phyloP scores from a whole-genome alignment of 2,888 invertebrate species.

The Pseudolycoriella hygida region DNA sequence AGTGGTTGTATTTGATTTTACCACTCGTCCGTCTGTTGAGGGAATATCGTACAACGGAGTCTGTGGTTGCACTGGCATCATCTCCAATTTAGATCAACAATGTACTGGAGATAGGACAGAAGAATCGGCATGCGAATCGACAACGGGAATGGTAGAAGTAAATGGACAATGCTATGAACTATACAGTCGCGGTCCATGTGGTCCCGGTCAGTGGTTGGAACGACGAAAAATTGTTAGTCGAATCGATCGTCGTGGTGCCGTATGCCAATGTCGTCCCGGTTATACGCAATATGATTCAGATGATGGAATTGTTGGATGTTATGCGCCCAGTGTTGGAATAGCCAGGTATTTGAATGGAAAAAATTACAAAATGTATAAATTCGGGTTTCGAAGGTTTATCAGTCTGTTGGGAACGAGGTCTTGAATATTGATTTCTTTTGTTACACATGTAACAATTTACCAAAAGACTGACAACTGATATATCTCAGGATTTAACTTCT shows the following conservation, averaged over 20 bases:
- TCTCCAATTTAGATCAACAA: conserved; percentile 26
- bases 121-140: conserved; percentile 35
- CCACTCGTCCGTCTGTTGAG: conserved; percentile 56
- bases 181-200: conserved; percentile 62
- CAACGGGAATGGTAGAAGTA: conserved; percentile 43
- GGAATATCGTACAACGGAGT: conserved; percentile 69
- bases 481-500: too few relatives aligned
- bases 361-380: conserved; percentile 16
- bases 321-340: conserved; percentile 42
- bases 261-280: conserved; percentile 55
- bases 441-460: too few relatives aligned
- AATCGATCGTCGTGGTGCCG: conserved; percentile 23
- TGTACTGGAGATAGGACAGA: conserved; percentile 16
- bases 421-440: too few relatives aligned
- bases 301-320: conserved; percentile 31
- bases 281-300: conserved; percentile 29
- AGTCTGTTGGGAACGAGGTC: background rate
- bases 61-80: conserved; percentile 47
- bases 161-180: conserved; percentile 57
- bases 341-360: conserved; percentile 45
- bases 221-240: conserved; percentile 29
- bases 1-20: conserved; percentile 66
- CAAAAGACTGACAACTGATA: too few relatives aligned
- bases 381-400: conserved; percentile 12
- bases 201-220: conserved; percentile 49